A percentile compares a stretch with the other conserved stretches of the same genome.
Evolutionary conservation across 2,797 vertebrate genomes (phyloP).

Genomic region (Thamnophis elegans): DNA sequence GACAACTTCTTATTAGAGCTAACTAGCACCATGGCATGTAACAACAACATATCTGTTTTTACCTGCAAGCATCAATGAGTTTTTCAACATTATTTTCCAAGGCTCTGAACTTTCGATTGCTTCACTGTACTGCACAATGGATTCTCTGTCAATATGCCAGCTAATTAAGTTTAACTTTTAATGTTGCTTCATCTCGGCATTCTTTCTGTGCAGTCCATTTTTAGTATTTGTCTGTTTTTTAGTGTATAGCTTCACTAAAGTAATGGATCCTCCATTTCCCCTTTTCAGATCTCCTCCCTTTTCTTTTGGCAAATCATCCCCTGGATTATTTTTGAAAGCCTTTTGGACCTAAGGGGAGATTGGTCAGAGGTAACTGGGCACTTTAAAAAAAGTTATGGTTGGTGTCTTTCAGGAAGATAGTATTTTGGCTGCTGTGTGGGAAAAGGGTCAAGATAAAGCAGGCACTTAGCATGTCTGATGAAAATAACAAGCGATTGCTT

Average conservation of each 20-base stretch:
- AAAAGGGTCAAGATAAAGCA: slow-evolving; percentile 27
- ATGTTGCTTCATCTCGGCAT: slow-evolving; percentile 44
- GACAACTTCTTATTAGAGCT: slow-evolving; percentile 38
- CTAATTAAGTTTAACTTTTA: slow-evolving; percentile 74
- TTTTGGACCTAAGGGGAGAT: not conserved
- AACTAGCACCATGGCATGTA: slow-evolving; percentile 48
- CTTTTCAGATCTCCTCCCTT: not conserved
- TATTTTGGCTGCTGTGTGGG: slow-evolving; percentile 48
- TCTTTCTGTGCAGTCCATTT: slow-evolving; percentile 43
- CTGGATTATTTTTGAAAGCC: not conserved
- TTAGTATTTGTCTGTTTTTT: slow-evolving; percentile 41
- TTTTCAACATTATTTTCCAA: slow-evolving; percentile 67
- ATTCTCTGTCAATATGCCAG: slow-evolving; percentile 72
- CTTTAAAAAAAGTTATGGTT: not conserved
- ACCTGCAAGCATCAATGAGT: slow-evolving; percentile 68
- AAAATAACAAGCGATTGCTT: slow-evolving; percentile 50
- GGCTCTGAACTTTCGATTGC: slow-evolving; percentile 68
- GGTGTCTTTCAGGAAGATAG: slow-evolving; percentile 35
- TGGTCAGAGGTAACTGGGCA: slow-evolving; percentile 31
- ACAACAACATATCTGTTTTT: slow-evolving; percentile 56
- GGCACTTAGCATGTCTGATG: slow-evolving; percentile 51
- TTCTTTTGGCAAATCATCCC: not conserved
- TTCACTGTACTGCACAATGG: slow-evolving; percentile 64
- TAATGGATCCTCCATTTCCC: slow-evolving; percentile 24
- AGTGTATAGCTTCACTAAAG: slow-evolving; percentile 44